Evolutionary conservation across 2,888 invertebrate species (phyloP).

Genomic region (Belgica antarctica): DNA sequence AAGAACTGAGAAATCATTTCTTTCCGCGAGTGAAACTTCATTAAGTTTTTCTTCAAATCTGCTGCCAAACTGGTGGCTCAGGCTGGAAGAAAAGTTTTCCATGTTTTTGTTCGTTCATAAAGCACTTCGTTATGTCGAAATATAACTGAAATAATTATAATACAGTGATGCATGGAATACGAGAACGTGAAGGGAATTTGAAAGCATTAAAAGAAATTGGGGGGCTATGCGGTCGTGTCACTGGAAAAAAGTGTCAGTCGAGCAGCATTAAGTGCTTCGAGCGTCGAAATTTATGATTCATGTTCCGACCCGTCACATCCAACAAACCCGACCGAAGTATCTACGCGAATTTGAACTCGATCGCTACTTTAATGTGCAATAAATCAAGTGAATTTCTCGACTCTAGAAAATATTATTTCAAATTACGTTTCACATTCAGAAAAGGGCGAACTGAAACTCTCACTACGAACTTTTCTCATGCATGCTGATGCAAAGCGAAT

Average conservation of each 20-base stretch:
- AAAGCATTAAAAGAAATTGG: neutral
- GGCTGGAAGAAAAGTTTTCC: neutral
- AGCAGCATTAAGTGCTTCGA: no score
- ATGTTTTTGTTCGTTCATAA: neutral
- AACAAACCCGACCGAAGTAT: no score
- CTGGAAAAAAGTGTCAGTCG: no score
- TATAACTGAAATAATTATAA: conserved; percentile 16
- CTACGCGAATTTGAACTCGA: neutral
- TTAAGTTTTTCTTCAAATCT: neutral
- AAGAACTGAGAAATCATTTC: neutral
- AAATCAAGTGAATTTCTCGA: neutral
- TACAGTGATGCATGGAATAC: neutral
- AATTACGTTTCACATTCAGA: no score
- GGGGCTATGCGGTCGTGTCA: no score
- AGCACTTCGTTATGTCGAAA: neutral
- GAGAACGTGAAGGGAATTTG: conserved; percentile 15
- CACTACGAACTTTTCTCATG: neutral
- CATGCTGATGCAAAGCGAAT: neutral
- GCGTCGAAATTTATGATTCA: no score
- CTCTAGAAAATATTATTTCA: no score
- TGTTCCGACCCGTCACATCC: no score
- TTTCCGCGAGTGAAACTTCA: neutral
- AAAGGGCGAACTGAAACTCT: no score
- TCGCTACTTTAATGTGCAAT: neutral
- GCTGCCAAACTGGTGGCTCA: no score